Conservation (phyloP, 2,888 invertebrate species). For the Parnassius orleans region DNA sequence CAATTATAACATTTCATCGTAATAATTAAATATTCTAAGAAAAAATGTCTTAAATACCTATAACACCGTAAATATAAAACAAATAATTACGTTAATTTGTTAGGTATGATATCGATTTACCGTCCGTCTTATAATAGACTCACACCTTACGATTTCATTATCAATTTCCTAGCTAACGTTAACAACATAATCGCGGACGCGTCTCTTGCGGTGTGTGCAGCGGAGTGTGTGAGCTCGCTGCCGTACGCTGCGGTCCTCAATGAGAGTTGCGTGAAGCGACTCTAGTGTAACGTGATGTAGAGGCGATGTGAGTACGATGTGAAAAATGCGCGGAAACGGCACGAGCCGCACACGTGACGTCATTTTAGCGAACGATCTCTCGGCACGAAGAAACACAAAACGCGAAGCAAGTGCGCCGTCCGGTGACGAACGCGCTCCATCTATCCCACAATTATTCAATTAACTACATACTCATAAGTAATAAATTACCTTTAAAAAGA, state of each 20-base stretch:
- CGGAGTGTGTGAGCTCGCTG: constrained; percentile 35
- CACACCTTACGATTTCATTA: constrained; percentile 80
- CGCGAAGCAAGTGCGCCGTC: constrained; percentile 72
- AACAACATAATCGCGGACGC: constrained; percentile 77
- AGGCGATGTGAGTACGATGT: not conserved
- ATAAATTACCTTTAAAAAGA: constrained; percentile 80
- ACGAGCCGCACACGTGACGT: constrained; percentile 44
- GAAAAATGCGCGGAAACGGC: constrained; percentile 20
- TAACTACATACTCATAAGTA: constrained; percentile 80
- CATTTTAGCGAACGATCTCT: constrained; percentile 65
- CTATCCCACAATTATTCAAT: constrained; percentile 78
- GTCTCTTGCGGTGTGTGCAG: constrained; percentile 61
- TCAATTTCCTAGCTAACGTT: constrained; percentile 81
- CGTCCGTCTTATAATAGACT: constrained; percentile 73
- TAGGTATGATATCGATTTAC: constrained; percentile 80
- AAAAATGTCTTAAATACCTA: constrained; percentile 81
- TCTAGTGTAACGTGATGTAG: constrained; percentile 25
- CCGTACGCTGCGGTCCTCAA: constrained; percentile 20
- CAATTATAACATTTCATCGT: constrained; percentile 77
- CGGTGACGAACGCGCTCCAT: constrained; percentile 66
- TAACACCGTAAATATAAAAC: constrained; percentile 82
- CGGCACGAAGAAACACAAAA: constrained; percentile 67
- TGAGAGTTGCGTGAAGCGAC: constrained; percentile 29
- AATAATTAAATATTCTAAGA: constrained; percentile 81
- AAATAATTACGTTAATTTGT: constrained; percentile 80